Evolutionary conservation across 1,140 invertebrate genomes (phyloP), one percentile per base, ranked within the genome.

Genomic region (Yoshiicerus persimilis): DNA sequence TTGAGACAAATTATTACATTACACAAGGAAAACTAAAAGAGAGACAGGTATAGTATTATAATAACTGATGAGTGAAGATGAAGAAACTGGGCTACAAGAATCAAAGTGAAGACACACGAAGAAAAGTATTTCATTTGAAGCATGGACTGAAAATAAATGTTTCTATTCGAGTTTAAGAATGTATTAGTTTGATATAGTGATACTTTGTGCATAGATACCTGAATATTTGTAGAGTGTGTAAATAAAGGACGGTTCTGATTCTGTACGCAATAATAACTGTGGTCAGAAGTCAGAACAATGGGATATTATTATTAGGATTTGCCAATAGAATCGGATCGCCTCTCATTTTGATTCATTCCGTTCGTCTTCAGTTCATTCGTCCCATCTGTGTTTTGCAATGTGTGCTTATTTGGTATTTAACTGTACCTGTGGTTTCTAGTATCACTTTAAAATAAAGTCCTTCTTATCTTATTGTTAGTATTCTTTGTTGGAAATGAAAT

Each of bases 281-380:
- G 83, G 83, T 84, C 83, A 84, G 47, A 84, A 84, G 83, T 84
- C 83, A 84, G 83, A 84, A 84, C 83, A 84, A 84, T 84, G 83
- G 83, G 83, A 84, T 84, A 84, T 84, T 84, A 84, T 84, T 84
- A 84, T 84, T 84, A 84, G 38, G 83, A 84, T 84, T 84, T 84
- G 83, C 83, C 83, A 84, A 84, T 84, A 56, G 83, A 84, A 84
- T 62, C 27, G n/a, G 83, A 41, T 62, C 38, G 47, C 38, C 13
- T 47, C 83, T 84, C 83, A 84, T 84, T 75, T 75, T 27, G 8
- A 80, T 80, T 80, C 75, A 77, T 36, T 77, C 0, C 70, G 16
- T 77, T 32, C n/a, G n/a, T 77, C 70, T 36, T 13, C 64, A 27
- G 34, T 34, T 80, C 75, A 70, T 70, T 80, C 75, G 20, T 80